Evolutionary conservation across 1,140 invertebrate genomes (phyloP).

Genomic region (Plectrocnemia conspersa): DNA sequence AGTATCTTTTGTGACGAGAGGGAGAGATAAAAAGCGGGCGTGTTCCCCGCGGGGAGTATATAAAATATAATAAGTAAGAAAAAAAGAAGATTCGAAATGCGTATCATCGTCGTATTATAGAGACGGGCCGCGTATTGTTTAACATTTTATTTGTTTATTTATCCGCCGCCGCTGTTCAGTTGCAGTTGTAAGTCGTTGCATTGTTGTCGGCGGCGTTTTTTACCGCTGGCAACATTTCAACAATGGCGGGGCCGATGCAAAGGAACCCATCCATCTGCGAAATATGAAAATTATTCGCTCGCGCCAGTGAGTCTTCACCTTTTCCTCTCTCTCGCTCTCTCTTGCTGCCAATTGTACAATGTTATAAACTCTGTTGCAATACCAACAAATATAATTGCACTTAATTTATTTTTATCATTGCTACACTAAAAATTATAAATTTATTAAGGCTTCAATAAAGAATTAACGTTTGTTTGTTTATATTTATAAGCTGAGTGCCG

Average conservation of each 20-base stretch:
- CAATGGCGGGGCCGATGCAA: constrained; percentile 10
- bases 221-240: constrained; percentile 3
- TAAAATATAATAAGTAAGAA: too few relatives aligned
- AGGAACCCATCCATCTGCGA: constrained; percentile 19
- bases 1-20: constrained; percentile 16
- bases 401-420: too few relatives aligned
- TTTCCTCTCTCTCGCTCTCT: background rate
- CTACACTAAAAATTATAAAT: too few relatives aligned
- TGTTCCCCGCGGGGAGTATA: too few relatives aligned
- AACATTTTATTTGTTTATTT: constrained; percentile 18
- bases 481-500: too few relatives aligned
- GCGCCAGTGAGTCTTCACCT: background rate
- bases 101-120: constrained; percentile 14
- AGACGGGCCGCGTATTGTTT: constrained; percentile 13
- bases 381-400: too few relatives aligned
- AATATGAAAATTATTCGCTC: constrained; percentile 20
- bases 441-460: too few relatives aligned
- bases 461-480: too few relatives aligned
- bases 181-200: constrained; percentile 14
- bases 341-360: too few relatives aligned
- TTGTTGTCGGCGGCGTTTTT: constrained; percentile 10
- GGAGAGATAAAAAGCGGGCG: constrained; percentile 1
- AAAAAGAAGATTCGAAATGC: background rate
- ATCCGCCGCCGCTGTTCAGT: background rate
- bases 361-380: too few relatives aligned